A percentile compares a stretch with the other conserved stretches of the same genome.
Conservation (phyloP, 2,113 vertebrate species). For the Petromus typicus region DNA sequence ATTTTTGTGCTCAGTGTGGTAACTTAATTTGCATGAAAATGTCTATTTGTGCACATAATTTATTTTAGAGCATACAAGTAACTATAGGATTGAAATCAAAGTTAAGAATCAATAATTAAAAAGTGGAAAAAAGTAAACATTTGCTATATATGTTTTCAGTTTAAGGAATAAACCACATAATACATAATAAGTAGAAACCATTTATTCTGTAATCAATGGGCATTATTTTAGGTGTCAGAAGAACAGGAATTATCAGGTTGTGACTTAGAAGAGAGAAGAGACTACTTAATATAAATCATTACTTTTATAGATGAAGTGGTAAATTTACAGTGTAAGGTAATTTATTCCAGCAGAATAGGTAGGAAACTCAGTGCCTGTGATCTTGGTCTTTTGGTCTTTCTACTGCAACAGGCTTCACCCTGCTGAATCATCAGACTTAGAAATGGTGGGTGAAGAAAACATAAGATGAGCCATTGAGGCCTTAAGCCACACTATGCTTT, state of each 20-base stretch:
- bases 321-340: background rate
- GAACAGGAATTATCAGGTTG: background rate
- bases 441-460: background rate
- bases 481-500: background rate
- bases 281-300: background rate
- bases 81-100: slow-evolving; percentile 10
- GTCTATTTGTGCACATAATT: background rate
- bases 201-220: background rate
- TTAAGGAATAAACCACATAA: background rate
- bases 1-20: background rate
- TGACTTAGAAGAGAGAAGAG: background rate
- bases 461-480: fast-evolving
- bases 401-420: background rate
- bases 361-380: background rate
- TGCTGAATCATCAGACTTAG: background rate
- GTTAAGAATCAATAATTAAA: background rate
- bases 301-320: background rate
- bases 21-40: background rate
- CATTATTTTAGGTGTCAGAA: background rate
- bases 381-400: fast-evolving
- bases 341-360: background rate
- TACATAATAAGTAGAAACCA: background rate
- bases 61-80: background rate
- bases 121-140: background rate
- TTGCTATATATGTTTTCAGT: background rate